Percentiles rank a stretch among this genome's conserved stretches.
phyloP scores from a whole-genome alignment of 2,888 invertebrate genomes.

The Doris montereyensis region DNA sequence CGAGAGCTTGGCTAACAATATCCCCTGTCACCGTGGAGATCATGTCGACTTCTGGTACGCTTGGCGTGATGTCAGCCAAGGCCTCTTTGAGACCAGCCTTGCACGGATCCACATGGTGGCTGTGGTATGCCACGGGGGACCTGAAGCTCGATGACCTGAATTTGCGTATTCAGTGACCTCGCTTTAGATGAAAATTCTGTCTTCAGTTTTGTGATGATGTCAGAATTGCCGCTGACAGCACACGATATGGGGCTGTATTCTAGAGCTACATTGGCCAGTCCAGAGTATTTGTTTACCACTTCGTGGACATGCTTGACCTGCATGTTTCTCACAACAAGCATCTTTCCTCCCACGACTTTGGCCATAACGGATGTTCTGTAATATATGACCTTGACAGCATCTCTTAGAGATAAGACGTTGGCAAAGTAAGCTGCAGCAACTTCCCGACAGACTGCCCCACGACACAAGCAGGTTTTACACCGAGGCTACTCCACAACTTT shows the following conservation, averaged over 20 bases:
- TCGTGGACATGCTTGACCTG: conserved; percentile 42
- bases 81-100: conserved; percentile 42
- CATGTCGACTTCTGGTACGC: conserved; percentile 40
- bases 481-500: conserved; percentile 48
- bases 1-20: conserved; percentile 28
- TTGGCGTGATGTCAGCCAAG: conserved; percentile 41
- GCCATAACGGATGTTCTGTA: conserved; percentile 49
- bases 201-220: conserved; percentile 44
- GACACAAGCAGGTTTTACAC: conserved; percentile 49
- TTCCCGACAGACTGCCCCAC: conserved; percentile 63
- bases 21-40: conserved; percentile 56
- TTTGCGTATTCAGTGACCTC: conserved; percentile 12
- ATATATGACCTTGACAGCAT: conserved; percentile 57
- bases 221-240: conserved; percentile 49
- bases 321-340: conserved; percentile 52
- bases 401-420: conserved; percentile 47
- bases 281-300: conserved; percentile 33
- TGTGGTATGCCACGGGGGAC: conserved; percentile 61
- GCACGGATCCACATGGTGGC: conserved; percentile 49
- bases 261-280: conserved; percentile 45
- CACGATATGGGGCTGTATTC: conserved; percentile 47
- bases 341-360: conserved; percentile 50
- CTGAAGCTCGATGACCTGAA: conserved; percentile 46
- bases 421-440: conserved; percentile 55
- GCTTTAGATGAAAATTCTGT: conserved; percentile 31